Evolutionary conservation across 2,888 invertebrate species (phyloP).

Genomic region (Drosophila formosana): DNA sequence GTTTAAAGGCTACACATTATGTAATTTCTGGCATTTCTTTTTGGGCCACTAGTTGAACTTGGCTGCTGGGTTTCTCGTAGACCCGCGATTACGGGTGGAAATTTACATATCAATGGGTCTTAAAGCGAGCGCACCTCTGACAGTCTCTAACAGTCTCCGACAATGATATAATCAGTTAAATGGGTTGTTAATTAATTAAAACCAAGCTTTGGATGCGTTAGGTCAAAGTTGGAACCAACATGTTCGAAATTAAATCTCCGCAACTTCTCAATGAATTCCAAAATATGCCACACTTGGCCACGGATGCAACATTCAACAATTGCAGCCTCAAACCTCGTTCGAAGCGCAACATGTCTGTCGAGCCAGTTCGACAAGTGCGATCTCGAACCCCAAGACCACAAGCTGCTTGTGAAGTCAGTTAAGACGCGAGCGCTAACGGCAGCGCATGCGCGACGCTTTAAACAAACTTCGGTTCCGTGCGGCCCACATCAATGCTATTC

Average conservation of each 20-base stretch:
- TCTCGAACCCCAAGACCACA: neutral
- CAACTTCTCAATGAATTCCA: slow-evolving; percentile 3
- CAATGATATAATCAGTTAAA: slow-evolving; percentile 72
- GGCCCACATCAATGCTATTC: neutral
- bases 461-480: neutral
- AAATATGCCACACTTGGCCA: neutral
- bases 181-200: slow-evolving; percentile 68
- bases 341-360: slow-evolving; percentile 14
- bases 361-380: slow-evolving; percentile 10
- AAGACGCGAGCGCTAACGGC: slow-evolving; percentile 48
- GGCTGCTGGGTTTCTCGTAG: slow-evolving; percentile 34
- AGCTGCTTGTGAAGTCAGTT: slow-evolving; percentile 46
- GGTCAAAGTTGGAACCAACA: slow-evolving; percentile 41
- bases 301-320: neutral
- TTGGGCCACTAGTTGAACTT: slow-evolving; percentile 61
- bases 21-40: slow-evolving; percentile 68
- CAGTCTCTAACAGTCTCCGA: slow-evolving; percentile 36
- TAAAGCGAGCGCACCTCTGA: slow-evolving; percentile 26
- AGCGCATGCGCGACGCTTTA: slow-evolving; percentile 65
- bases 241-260: slow-evolving; percentile 1
- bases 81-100: slow-evolving; percentile 46
- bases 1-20: slow-evolving; percentile 66
- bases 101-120: slow-evolving; percentile 68
- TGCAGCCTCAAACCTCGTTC: neutral
- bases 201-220: slow-evolving; percentile 4